These are phyloP conservation scores for Drosophila ananassae DNA, from an alignment of 1,140 invertebrate species.

Conservation along the genomic window DNA sequence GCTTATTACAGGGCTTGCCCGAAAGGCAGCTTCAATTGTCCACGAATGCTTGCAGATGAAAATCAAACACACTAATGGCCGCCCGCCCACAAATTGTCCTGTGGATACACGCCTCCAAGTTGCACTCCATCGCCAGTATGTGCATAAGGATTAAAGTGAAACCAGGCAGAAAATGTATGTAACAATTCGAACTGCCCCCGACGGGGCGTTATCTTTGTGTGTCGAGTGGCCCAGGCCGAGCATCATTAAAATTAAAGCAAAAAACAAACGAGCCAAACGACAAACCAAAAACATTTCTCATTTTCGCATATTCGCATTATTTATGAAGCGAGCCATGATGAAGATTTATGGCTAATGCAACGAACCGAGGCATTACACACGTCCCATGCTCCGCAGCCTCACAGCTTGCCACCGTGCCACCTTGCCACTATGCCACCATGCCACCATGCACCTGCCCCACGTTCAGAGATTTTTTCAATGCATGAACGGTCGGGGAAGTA, in stretches of 20 bases:
- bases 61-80: constrained; percentile 21
- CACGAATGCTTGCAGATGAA: neutral
- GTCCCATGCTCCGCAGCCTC: neutral
- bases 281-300: constrained; percentile 38
- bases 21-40: neutral
- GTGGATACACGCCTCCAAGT: constrained; percentile 58
- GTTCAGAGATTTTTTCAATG: constrained; percentile 1
- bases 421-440: neutral
- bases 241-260: constrained; percentile 34
- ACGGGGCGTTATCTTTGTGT: neutral
- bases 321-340: constrained; percentile 58
- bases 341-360: constrained; percentile 74
- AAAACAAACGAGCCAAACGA: constrained; percentile 29
- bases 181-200: constrained; percentile 4
- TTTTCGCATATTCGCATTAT: constrained; percentile 53
- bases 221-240: neutral
- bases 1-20: neutral
- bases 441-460: neutral
- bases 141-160: constrained; percentile 24
- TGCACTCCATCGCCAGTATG: constrained; percentile 49
- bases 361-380: constrained; percentile 54
- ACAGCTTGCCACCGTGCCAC: neutral
- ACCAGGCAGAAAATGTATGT: constrained; percentile 31
- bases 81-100: constrained; percentile 3
- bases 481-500: constrained; percentile 18